These are phyloP conservation scores for Hirtodrosophila confusa DNA, from an alignment of 2,888 invertebrate genomes.

Conservation along the genomic window DNA sequence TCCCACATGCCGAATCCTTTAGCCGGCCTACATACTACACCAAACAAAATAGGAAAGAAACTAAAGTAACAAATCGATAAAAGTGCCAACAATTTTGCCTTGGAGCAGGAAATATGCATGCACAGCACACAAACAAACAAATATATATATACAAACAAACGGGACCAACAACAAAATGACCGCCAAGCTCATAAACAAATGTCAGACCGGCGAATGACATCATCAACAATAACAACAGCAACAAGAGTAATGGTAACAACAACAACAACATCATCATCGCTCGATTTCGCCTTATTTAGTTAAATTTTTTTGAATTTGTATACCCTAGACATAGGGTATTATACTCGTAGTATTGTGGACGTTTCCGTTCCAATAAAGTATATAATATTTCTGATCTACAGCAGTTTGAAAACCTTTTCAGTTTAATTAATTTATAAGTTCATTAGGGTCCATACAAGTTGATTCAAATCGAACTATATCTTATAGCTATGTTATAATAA, in stretches of 20 bases:
- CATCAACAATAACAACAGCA: constrained; percentile 25
- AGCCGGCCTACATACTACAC: constrained; percentile 33
- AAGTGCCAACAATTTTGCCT: constrained; percentile 36
- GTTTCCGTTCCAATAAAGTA: no score
- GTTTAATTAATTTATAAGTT: no score
- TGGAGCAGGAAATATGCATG: constrained; percentile 44
- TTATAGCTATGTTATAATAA: no score
- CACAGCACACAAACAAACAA: constrained; percentile 18
- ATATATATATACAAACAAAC: not conserved
- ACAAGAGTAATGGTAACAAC: not conserved
- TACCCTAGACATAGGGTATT: no score
- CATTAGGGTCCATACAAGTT: no score
- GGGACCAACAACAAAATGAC: constrained; percentile 9
- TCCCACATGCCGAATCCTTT: constrained; percentile 34
- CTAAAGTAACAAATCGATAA: constrained; percentile 43
- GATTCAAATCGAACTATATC: no score
- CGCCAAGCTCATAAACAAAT: constrained; percentile 36
- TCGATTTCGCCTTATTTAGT: no score
- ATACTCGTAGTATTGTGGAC: no score
- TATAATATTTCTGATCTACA: no score
- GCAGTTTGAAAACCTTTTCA: no score
- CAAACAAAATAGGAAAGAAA: not conserved
- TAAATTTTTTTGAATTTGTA: no score
- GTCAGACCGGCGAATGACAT: constrained; percentile 47
- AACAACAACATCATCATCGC: constrained; percentile 6